Conservation (phyloP, 2,888 invertebrate genomes). For the Machimus atricapillus region DNA sequence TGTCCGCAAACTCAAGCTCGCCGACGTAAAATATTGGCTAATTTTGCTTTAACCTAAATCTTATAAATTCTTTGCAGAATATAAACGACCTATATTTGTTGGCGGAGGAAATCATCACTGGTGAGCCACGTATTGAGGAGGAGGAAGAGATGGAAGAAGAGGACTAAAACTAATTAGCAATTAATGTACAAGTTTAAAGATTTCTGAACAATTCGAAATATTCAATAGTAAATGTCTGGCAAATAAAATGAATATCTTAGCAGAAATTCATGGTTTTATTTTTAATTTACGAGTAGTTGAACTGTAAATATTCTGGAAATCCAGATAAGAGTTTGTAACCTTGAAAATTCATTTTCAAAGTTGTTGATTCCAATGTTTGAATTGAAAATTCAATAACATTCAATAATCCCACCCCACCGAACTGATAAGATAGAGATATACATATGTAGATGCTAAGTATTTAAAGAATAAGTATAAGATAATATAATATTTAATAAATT, state of each 20-base stretch:
- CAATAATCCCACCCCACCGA: no score
- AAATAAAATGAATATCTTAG: background rate
- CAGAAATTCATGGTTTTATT: background rate
- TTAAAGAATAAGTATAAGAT: no score
- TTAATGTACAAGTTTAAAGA: background rate
- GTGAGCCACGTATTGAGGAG: constrained; percentile 51
- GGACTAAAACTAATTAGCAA: background rate
- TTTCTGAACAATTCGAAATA: background rate
- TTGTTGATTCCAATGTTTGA: no score
- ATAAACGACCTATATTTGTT: constrained; percentile 69
- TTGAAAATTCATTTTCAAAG: no score
- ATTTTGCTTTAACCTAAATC: background rate
- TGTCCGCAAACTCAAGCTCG: constrained; percentile 64
- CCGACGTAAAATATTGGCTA: constrained; percentile 62
- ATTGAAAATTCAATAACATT: no score
- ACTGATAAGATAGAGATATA: no score
- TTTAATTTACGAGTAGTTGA: background rate
- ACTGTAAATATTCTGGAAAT: background rate
- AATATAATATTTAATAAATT: no score
- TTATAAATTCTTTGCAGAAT: constrained; percentile 60
- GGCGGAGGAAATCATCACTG: constrained; percentile 69
- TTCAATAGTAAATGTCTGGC: background rate
- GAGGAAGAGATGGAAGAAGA: constrained; percentile 3
- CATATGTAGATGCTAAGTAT: no score
- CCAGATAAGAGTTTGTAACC: no score